Evolutionary conservation across 2,888 invertebrate genomes (phyloP).

Genomic region (Agrochola litura): DNA sequence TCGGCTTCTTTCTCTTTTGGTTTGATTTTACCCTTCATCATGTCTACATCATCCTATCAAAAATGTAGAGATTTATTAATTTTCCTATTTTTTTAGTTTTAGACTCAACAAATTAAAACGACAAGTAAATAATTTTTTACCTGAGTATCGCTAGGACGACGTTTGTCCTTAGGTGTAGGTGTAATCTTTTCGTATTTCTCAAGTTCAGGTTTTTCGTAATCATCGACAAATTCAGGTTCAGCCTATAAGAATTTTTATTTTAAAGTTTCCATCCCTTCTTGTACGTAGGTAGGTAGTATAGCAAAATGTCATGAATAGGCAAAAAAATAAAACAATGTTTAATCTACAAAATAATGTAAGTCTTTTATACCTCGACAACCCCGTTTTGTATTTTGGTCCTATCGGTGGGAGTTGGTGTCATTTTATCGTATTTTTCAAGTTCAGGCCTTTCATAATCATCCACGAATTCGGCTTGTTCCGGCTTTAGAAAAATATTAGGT

Average conservation of each 20-base stretch:
- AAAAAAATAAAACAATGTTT: not conserved
- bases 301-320: not conserved
- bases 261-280: not conserved
- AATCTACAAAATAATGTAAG: not conserved
- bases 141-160: constrained; percentile 83
- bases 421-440: constrained; percentile 92
- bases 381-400: constrained; percentile 87
- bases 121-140: constrained; percentile 70
- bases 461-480: constrained; percentile 88
- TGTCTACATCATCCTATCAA: constrained; percentile 85
- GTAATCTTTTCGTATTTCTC: constrained; percentile 92
- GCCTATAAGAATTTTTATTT: constrained; percentile 75
- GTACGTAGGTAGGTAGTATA: not conserved
- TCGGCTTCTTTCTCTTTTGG: constrained; percentile 86
- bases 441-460: constrained; percentile 94
- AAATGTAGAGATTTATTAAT: constrained; percentile 50
- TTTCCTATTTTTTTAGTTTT: too few relatives aligned
- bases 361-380: constrained; percentile 80
- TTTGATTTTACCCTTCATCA: constrained; percentile 87
- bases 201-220: constrained; percentile 93
- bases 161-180: constrained; percentile 86
- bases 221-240: constrained; percentile 90
- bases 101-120: not conserved
- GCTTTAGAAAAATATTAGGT: constrained; percentile 71
- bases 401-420: constrained; percentile 85